These are phyloP conservation scores for Spisula subtruncata DNA, from an alignment of 2,888 invertebrate species.

Conservation along the genomic window DNA sequence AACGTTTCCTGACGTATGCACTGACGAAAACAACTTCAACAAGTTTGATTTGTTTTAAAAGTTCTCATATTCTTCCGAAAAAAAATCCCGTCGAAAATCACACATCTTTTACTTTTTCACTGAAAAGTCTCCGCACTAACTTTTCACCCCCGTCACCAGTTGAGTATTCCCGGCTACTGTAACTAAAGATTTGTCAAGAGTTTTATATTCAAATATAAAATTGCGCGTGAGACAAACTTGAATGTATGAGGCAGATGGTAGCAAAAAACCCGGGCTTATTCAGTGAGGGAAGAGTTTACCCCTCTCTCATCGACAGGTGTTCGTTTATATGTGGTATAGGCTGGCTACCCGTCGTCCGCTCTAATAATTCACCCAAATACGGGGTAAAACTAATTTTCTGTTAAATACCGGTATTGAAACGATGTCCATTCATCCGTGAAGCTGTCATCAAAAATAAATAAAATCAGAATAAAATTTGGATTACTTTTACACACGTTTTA, in stretches of 20 bases:
- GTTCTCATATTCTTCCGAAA: not conserved
- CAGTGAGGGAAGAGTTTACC: slow-evolving; percentile 36
- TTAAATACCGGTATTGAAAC: slow-evolving; percentile 21
- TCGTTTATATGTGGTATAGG: not conserved
- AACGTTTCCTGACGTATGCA: not conserved
- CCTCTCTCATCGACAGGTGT: slow-evolving; percentile 44
- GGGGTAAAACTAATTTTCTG: slow-evolving; percentile 19
- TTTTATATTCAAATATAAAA: slow-evolving; percentile 40
- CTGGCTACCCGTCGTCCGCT: slow-evolving; percentile 17
- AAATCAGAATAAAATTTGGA: slow-evolving; percentile 25
- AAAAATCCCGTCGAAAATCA: not conserved
- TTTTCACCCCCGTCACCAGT: not conserved
- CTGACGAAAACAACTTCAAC: not conserved
- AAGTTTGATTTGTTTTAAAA: not conserved
- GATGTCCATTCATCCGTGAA: not conserved
- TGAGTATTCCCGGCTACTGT: not conserved
- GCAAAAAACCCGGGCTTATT: slow-evolving; percentile 46
- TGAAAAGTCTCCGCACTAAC: not conserved
- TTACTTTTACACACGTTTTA: slow-evolving; percentile 11
- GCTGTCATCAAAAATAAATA: slow-evolving; percentile 30
- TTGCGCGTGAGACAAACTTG: slow-evolving; percentile 35
- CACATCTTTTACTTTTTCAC: not conserved
- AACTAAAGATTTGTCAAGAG: not conserved
- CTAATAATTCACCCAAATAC: slow-evolving; percentile 32
- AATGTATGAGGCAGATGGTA: slow-evolving; percentile 37